phyloP scores from a whole-genome alignment of 92 coral and sea anemone genomes.

The Porites divaricata region DNA sequence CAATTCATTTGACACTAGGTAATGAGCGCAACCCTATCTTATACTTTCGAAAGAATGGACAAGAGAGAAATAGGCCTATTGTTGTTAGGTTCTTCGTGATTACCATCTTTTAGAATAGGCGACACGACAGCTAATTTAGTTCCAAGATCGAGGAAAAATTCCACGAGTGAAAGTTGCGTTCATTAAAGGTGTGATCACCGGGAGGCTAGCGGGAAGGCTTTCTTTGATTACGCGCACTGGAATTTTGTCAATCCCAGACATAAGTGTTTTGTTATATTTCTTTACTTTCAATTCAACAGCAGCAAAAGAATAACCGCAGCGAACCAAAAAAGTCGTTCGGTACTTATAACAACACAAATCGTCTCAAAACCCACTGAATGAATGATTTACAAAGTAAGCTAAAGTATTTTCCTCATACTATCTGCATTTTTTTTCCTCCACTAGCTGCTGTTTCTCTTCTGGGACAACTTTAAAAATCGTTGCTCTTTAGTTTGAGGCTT shows the following conservation, averaged over 20 bases:
- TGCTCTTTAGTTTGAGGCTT: too few relatives aligned
- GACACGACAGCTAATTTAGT: conserved; percentile 59
- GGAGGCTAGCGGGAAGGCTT: conserved; percentile 25
- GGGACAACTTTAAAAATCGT: too few relatives aligned
- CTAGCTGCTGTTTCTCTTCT: too few relatives aligned
- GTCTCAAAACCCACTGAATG: too few relatives aligned
- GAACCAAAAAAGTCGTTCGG: too few relatives aligned
- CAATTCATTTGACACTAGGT: conserved; percentile 12
- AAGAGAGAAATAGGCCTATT: conserved; percentile 53
- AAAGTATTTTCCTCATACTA: too few relatives aligned
- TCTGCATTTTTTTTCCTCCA: too few relatives aligned
- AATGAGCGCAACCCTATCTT: background rate
- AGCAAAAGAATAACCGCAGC: too few relatives aligned
- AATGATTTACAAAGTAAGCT: too few relatives aligned
- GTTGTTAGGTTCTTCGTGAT: conserved; percentile 57
- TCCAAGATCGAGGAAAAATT: conserved; percentile 49
- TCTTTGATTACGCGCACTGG: conserved; percentile 26
- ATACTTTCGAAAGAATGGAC: conserved; percentile 40
- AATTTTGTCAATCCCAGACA: conserved; percentile 23
- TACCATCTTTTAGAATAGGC: conserved; percentile 45
- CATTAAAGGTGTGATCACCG: conserved; percentile 36
- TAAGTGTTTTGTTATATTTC: too few relatives aligned
- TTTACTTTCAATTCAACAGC: too few relatives aligned
- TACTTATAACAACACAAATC: too few relatives aligned
- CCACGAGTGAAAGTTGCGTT: conserved; percentile 26